phyloP scores from a whole-genome alignment of 1,140 invertebrate genomes.

The Branchinecta lindahli region DNA sequence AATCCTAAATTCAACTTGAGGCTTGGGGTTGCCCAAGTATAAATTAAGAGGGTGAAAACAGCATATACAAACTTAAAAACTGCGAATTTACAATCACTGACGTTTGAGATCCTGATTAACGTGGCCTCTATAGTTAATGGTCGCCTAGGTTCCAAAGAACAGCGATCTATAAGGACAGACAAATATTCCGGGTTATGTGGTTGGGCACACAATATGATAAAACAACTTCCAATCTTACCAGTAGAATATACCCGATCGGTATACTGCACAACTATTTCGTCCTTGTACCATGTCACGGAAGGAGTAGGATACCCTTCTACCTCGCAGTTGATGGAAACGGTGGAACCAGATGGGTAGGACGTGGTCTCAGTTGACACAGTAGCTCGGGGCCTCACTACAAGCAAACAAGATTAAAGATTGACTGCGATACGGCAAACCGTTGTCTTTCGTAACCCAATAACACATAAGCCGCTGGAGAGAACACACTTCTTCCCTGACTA shows the following conservation, averaged over 20 bases:
- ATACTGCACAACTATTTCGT: slow-evolving; percentile 38
- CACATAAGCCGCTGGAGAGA: slow-evolving; percentile 24
- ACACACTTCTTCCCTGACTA: slow-evolving; percentile 29
- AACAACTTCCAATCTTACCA: slow-evolving; percentile 34
- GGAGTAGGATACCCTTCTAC: slow-evolving; percentile 59
- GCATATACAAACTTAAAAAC: no score
- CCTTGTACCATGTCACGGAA: slow-evolving; percentile 58
- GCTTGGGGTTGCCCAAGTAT: no score
- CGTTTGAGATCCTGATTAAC: no score
- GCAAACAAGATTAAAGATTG: slow-evolving; percentile 6
- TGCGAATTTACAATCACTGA: no score
- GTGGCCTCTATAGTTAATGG: no score
- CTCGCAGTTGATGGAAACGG: slow-evolving; percentile 51
- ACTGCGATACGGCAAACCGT: neutral
- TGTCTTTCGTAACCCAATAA: slow-evolving; percentile 7
- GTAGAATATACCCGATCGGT: slow-evolving; percentile 41
- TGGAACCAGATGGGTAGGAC: slow-evolving; percentile 42
- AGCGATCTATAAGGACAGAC: no score
- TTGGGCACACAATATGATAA: no score
- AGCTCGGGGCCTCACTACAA: slow-evolving; percentile 25
- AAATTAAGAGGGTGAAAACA: no score
- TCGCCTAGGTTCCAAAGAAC: no score
- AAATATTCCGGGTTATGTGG: no score
- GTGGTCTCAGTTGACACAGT: slow-evolving; percentile 24
- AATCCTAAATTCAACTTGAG: no score